Evolutionary conservation across 2,888 invertebrate genomes (phyloP), one percentile per base, ranked within the genome.

Genomic region (Notodonta dromedarius): DNA sequence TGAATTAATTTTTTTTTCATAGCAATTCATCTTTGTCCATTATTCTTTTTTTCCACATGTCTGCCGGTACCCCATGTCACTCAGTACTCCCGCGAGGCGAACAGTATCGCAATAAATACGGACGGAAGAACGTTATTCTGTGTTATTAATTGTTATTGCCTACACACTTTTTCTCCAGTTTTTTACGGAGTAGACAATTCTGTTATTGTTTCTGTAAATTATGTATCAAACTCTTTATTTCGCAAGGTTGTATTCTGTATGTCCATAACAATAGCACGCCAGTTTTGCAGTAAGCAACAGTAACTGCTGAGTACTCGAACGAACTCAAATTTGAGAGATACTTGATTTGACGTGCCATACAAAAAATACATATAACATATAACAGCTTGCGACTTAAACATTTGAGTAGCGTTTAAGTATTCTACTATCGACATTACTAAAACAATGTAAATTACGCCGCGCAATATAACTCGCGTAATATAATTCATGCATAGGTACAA

Each of bases 131-230:
- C 50, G 9, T 50, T 50, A 50, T 16, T 50, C 16, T 9, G 4
- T 12, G 50, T 50, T 50, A 50, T 50, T 50, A 50, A 50, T 50
- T 50, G 50, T 50, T 50, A 50, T 50, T 50, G 50, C 50, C 8
- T 16, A 16, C 14, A 50, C 16, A 50, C 50, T 50, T 50, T 50
- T 50, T 14, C 16, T 16, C 16, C 16, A 16, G 16, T 14, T 50
- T 16, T 50, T 50, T 50, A 11, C 16, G 4, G 16, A 50, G 16
- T 4, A 50, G 9, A 50, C 50, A 50, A 9, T 5, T 52, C 24
- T 48, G 14, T 16, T 39, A 50, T 60, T 58, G 24, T 58, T 56
- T 53, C 35, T 1, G n/a, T 40, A 56, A 12, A 44, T 46, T n/a
- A n/a, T 46, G 46, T n/a, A 13, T n/a, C n/a, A 4, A 46, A 5